Evolutionary conservation across 2,797 vertebrate genomes (phyloP).

Genomic region (Falco concolor): DNA sequence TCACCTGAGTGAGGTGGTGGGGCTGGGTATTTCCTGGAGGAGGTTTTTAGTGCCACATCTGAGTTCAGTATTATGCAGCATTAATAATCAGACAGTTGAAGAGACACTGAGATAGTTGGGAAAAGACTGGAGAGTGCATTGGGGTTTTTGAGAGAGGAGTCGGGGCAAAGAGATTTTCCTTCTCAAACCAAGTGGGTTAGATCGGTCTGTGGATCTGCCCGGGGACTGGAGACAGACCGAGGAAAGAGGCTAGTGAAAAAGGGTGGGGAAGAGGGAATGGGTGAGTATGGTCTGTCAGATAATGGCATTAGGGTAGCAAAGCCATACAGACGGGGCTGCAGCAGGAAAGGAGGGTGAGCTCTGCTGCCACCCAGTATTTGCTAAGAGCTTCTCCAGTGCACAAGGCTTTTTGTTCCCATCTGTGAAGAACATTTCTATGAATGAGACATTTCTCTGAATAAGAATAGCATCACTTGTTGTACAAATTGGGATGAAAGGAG

Average conservation of each 20-base stretch:
- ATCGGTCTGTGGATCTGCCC: background rate
- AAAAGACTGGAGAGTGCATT: background rate
- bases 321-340: background rate
- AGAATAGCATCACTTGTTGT: background rate
- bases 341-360: background rate
- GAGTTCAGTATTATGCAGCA: background rate
- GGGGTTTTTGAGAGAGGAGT: background rate
- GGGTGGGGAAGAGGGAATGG: background rate
- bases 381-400: background rate
- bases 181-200: background rate
- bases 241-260: background rate
- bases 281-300: background rate
- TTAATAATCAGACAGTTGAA: background rate
- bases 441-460: slow-evolving; percentile 18
- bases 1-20: background rate
- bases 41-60: background rate
- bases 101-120: background rate
- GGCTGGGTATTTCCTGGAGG: background rate
- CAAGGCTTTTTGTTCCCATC: background rate
- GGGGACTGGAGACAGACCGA: background rate
- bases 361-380: background rate
- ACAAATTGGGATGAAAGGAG: slow-evolving; percentile 22
- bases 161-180: background rate
- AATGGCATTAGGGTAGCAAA: background rate
- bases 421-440: background rate